Evolutionary conservation across 2,888 invertebrate species (phyloP).

Genomic region (Notodonta ziczac): DNA sequence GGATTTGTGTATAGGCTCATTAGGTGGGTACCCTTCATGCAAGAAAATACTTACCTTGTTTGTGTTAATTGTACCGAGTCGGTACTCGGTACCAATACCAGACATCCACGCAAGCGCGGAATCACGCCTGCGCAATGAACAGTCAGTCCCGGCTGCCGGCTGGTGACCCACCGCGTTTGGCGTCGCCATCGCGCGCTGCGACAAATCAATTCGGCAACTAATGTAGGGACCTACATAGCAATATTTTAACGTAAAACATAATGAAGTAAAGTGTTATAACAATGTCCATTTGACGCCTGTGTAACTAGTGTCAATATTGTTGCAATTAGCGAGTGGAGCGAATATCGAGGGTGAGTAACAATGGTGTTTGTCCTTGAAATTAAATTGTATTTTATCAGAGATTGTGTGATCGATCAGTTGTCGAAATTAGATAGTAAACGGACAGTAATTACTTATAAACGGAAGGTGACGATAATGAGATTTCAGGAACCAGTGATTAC

Average conservation of each 20-base stretch:
- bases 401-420: constrained; percentile 1
- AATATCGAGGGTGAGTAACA: not conserved
- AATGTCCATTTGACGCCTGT: not conserved
- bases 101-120: not conserved
- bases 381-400: not conserved
- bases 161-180: too few species aligned
- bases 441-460: not conserved
- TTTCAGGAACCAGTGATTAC: too few species aligned
- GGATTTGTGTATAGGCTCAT: too few species aligned
- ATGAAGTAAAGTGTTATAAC: not conserved
- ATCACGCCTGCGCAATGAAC: not conserved
- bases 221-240: too few species aligned
- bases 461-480: too few species aligned
- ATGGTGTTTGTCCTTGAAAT: constrained; percentile 4
- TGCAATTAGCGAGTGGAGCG: not conserved
- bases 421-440: not conserved
- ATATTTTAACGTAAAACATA: too few species aligned
- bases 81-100: not conserved
- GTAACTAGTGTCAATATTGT: not conserved
- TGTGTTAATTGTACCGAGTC: not conserved
- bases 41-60: not conserved
- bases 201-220: too few species aligned
- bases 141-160: not conserved
- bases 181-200: too few species aligned
- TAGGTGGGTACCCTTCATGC: not conserved